Conservation (phyloP, 2,113 vertebrate genomes). For the Lophotis ruficrista region DNA sequence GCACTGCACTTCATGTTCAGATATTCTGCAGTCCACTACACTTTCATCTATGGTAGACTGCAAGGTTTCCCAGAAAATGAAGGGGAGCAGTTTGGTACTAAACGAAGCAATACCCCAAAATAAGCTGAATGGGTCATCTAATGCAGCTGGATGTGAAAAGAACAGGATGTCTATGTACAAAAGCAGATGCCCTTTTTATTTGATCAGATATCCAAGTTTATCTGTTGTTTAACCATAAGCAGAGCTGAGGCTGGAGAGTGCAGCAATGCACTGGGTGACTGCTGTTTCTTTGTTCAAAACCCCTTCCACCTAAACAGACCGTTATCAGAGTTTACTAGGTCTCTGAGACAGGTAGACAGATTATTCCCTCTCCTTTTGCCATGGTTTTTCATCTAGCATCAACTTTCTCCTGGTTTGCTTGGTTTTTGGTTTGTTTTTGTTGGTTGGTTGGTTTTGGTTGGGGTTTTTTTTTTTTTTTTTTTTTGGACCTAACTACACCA, state of each 20-base stretch:
- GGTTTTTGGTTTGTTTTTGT: not conserved
- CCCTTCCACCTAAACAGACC: not conserved
- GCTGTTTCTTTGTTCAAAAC: not conserved
- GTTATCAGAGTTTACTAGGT: not conserved
- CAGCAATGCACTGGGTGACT: not conserved
- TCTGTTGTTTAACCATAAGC: not conserved
- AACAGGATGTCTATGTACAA: not conserved
- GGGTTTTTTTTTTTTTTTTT: not conserved
- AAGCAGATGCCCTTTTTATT: not conserved
- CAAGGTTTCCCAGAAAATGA: not conserved
- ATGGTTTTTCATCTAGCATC: not conserved
- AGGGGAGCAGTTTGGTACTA: not conserved
- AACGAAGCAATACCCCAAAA: not conserved
- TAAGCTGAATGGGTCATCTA: not conserved
- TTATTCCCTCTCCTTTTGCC: not conserved
- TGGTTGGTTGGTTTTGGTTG: too few relatives aligned
- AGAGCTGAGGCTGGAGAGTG: not conserved
- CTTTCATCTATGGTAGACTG: not conserved
- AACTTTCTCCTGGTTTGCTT: not conserved
- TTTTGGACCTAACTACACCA: not conserved
- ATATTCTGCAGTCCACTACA: not conserved
- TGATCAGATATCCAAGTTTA: not conserved
- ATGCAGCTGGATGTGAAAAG: not conserved
- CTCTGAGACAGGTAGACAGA: rapidly evolving
- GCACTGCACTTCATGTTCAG: not conserved